Percentiles rank a stretch among this genome's conserved stretches.
phyloP scores from a whole-genome alignment of 2,888 invertebrate genomes.

The Melipona beecheii region DNA sequence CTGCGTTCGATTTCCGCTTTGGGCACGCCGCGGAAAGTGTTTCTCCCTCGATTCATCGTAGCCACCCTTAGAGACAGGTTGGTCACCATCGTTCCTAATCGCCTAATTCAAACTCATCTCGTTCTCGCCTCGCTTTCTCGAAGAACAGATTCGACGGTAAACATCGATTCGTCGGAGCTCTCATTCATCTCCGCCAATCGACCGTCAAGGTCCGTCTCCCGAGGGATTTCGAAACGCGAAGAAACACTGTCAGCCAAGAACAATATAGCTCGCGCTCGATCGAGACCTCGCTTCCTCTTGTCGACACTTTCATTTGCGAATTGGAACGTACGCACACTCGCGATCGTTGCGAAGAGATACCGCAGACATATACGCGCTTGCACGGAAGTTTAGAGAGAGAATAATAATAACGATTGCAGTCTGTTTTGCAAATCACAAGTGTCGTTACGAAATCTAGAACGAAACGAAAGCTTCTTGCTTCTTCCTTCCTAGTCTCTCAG shows the following conservation, averaged over 20 bases:
- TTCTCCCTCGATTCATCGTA: conserved; percentile 83
- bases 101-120: conserved; percentile 18
- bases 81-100: conserved; percentile 71
- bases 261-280: conserved; percentile 50
- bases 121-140: not conserved
- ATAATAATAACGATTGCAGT: too few relatives aligned
- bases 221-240: conserved; percentile 18
- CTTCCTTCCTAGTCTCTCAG: too few relatives aligned
- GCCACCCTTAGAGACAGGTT: conserved; percentile 84
- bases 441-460: not conserved
- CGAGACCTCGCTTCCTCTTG: conserved; percentile 30
- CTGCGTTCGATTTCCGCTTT: conserved; percentile 90
- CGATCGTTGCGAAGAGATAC: not conserved
- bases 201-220: not conserved
- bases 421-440: not conserved
- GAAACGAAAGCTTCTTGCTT: not conserved
- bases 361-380: not conserved
- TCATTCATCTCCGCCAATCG: not conserved
- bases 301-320: conserved; percentile 21
- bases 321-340: not conserved
- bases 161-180: not conserved
- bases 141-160: not conserved
- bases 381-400: not conserved
- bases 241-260: conserved; percentile 50
- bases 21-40: conserved; percentile 91